phyloP scores from a whole-genome alignment of 2,113 vertebrate genomes.

The Tor tambroides region DNA sequence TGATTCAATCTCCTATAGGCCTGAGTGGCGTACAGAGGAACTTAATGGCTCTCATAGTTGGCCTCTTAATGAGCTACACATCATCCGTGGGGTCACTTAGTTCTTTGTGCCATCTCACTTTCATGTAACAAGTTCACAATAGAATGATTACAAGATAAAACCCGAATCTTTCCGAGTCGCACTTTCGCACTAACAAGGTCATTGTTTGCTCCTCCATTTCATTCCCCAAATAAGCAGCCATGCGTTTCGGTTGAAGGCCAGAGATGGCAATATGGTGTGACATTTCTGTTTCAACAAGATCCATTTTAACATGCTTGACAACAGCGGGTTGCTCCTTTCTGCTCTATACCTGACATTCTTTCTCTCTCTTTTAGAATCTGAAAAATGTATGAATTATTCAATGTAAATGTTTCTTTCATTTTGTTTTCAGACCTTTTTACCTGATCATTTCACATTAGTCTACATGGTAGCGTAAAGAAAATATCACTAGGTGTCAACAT shows the following conservation, averaged over 20 bases:
- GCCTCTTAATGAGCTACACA: slow-evolving; percentile 9
- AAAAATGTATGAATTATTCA: not conserved
- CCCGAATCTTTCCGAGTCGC: not conserved
- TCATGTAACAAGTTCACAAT: slow-evolving; percentile 4
- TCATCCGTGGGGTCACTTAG: not conserved
- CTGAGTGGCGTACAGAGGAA: not conserved
- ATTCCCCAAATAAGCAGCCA: slow-evolving; percentile 11
- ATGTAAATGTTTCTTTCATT: not conserved
- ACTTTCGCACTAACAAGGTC: not conserved
- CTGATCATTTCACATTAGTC: slow-evolving; percentile 14
- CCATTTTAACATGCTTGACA: slow-evolving; percentile 32
- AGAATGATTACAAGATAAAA: not conserved
- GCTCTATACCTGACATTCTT: not conserved
- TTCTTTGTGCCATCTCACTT: slow-evolving; percentile 7
- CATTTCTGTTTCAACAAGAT: slow-evolving; percentile 17
- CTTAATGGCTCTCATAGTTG: slow-evolving; percentile 7
- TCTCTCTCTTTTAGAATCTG: slow-evolving; percentile 1
- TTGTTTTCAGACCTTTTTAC: slow-evolving; percentile 7
- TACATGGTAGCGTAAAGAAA: slow-evolving; percentile 21
- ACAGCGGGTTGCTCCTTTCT: slow-evolving; percentile 14
- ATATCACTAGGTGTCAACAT: slow-evolving; percentile 17
- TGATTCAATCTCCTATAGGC: slow-evolving; percentile 13
- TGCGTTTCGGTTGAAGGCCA: not conserved
- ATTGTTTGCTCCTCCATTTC: not conserved
- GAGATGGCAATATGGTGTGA: slow-evolving; percentile 15